A percentile compares a stretch with the other conserved stretches of the same genome.
Evolutionary conservation across 1,140 invertebrate genomes (phyloP).

Genomic region (Saccostrea echinata): DNA sequence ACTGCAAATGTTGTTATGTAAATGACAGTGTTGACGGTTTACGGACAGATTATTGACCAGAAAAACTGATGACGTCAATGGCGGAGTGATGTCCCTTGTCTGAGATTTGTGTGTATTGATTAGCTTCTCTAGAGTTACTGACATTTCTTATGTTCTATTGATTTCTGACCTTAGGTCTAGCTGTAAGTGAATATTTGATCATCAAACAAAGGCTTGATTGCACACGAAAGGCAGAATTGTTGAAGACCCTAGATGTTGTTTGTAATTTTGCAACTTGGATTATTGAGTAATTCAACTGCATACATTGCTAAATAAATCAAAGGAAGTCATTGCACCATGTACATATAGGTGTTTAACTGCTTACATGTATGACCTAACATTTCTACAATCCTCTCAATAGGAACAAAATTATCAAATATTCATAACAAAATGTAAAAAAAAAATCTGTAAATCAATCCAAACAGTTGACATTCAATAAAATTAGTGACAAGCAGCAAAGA

Average conservation of each 20-base stretch:
- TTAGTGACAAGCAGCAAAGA: too few relatives aligned
- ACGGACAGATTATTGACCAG: neutral
- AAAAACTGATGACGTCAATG: neutral
- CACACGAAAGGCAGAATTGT: neutral
- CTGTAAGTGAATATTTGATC: neutral
- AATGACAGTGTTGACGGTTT: neutral
- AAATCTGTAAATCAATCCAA: too few relatives aligned
- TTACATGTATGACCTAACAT: too few relatives aligned
- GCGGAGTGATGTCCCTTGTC: slow-evolving; percentile 4
- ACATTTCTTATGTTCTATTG: neutral
- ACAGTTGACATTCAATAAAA: too few relatives aligned
- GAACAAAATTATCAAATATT: too few relatives aligned
- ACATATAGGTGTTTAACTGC: too few relatives aligned
- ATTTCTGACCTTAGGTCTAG: neutral
- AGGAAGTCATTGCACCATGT: too few relatives aligned
- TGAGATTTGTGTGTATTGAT: slow-evolving; percentile 24
- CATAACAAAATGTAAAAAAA: too few relatives aligned
- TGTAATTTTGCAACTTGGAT: neutral
- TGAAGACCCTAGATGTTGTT: neutral
- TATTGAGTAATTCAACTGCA: too few relatives aligned
- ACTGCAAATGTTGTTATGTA: slow-evolving; percentile 3
- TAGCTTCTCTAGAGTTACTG: neutral
- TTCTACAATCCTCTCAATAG: too few relatives aligned
- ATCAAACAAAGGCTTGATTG: neutral
- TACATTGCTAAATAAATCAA: too few relatives aligned